A percentile compares a stretch with the other conserved stretches of the same genome.
Evolutionary conservation across 2,113 vertebrate genomes (phyloP).

Genomic region (Malurus elegans): DNA sequence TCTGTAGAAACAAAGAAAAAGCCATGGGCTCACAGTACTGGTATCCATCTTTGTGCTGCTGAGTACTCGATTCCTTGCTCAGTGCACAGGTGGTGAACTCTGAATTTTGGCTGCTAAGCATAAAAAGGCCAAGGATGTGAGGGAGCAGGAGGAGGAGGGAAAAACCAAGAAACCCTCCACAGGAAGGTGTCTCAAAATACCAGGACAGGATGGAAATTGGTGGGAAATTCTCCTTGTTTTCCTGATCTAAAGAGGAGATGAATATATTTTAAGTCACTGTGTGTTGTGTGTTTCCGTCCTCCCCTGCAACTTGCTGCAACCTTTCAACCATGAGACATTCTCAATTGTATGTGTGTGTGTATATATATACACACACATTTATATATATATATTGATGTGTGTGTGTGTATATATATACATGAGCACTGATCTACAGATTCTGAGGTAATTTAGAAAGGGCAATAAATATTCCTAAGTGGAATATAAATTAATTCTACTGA

Average conservation of each 20-base stretch:
- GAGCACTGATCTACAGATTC: background rate
- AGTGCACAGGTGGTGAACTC: background rate
- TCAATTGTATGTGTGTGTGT: fast-evolving
- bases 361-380: background rate
- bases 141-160: background rate
- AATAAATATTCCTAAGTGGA: slow-evolving; percentile 21
- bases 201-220: background rate
- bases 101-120: background rate
- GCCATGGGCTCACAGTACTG: background rate
- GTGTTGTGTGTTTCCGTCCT: background rate
- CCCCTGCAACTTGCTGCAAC: background rate
- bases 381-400: background rate
- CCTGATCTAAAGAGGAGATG: background rate
- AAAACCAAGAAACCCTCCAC: background rate
- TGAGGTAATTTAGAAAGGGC: slow-evolving; percentile 11
- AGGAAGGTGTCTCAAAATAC: background rate
- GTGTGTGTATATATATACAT: background rate
- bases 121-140: background rate
- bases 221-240: background rate
- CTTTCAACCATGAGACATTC: background rate
- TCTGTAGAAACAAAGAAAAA: background rate
- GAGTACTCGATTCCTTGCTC: background rate
- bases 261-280: background rate
- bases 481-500: slow-evolving; percentile 25
- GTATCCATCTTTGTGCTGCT: background rate